Conservation (phyloP, 2,797 vertebrate genomes). For the Macrochelys suwanniensis region DNA sequence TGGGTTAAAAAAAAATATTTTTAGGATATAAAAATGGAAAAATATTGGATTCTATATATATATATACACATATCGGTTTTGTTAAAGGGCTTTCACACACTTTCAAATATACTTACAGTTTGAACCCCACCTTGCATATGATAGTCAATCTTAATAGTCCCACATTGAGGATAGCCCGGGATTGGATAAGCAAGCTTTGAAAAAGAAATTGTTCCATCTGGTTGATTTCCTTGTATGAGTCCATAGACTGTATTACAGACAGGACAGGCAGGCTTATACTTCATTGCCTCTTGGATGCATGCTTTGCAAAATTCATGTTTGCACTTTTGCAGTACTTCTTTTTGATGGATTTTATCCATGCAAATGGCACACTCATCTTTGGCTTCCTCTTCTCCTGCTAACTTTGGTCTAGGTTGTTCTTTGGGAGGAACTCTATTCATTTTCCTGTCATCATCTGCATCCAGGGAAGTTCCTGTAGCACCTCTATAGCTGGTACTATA, state of each 20-base stretch:
- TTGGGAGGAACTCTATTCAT: background rate
- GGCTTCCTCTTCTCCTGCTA: background rate
- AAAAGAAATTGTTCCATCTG: slow-evolving; percentile 58
- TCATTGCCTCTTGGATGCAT: slow-evolving; percentile 70
- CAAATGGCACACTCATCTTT: slow-evolving; percentile 75
- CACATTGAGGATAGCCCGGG: slow-evolving; percentile 53
- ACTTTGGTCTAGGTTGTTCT: background rate
- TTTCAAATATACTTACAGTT: slow-evolving; percentile 77
- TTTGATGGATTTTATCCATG: slow-evolving; percentile 64
- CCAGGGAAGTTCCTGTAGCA: background rate
- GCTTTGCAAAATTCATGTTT: slow-evolving; percentile 79
- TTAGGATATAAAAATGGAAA: background rate
- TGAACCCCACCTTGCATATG: slow-evolving; percentile 37
- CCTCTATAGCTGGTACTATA: background rate
- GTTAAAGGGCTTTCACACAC: background rate
- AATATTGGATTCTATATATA: background rate
- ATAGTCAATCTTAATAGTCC: slow-evolving; percentile 74
- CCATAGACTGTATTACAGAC: slow-evolving; percentile 71
- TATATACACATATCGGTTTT: background rate
- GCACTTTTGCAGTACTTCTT: slow-evolving; percentile 73
- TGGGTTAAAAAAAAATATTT: background rate
- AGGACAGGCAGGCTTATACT: slow-evolving; percentile 74
- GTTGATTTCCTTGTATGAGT: slow-evolving; percentile 76
- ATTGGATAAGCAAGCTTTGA: accelerated
- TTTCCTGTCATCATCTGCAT: background rate